phyloP scores from a whole-genome alignment of 2,888 invertebrate species.

The Gnatocerus cornutus region DNA sequence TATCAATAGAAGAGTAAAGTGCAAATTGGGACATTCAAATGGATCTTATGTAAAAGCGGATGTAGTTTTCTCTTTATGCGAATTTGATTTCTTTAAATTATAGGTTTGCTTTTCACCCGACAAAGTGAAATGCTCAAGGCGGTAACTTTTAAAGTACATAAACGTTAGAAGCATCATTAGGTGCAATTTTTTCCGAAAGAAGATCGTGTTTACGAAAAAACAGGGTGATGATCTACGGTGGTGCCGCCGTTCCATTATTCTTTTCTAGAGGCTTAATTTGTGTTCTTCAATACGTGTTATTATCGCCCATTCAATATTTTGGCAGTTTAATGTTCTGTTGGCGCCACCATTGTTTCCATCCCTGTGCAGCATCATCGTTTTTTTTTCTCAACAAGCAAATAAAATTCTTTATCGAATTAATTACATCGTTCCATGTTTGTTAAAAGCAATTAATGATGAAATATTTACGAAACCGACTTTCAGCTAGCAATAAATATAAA shows the following conservation, averaged over 20 bases:
- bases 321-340: conserved; percentile 59
- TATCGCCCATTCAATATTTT: conserved; percentile 60
- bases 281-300: conserved; percentile 57
- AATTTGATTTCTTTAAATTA: conserved; percentile 11
- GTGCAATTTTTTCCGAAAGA: conserved; percentile 54
- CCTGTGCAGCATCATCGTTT: neutral
- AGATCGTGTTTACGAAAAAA: conserved; percentile 52
- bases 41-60: conserved; percentile 5
- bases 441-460: conserved; percentile 55
- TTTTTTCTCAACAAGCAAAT: conserved; percentile 26
- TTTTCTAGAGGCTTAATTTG: conserved; percentile 54
- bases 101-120: conserved; percentile 3
- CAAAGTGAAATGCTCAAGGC: neutral
- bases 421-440: conserved; percentile 51
- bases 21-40: neutral
- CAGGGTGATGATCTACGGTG: conserved; percentile 55
- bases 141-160: conserved; percentile 22
- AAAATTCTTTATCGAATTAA: conserved; percentile 51
- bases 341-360: conserved; percentile 57
- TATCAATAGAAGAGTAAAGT: conserved; percentile 1
- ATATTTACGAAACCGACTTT: conserved; percentile 56
- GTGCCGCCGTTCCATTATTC: conserved; percentile 55
- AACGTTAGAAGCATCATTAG: conserved; percentile 54
- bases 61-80: conserved; percentile 4
- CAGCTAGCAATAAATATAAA: conserved; percentile 56